Evolutionary conservation across 2,888 invertebrate species (phyloP).

Genomic region (Torymus aiolomorphi): DNA sequence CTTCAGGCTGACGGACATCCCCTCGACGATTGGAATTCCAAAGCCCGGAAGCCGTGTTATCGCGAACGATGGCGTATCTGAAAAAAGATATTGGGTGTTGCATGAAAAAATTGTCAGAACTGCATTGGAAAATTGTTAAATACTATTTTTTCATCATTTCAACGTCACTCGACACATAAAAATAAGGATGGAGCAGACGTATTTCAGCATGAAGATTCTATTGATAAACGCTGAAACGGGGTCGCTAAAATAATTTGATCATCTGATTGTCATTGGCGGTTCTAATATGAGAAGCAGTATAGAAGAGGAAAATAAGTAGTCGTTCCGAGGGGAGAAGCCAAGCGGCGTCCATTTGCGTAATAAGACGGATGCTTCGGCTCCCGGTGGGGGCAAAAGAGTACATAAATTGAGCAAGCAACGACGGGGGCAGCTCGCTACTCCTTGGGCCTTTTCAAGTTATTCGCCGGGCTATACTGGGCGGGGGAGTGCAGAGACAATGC

Average conservation of each 20-base stretch:
- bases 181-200: no score
- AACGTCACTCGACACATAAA: no score
- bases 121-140: no score
- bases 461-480: constrained; percentile 69
- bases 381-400: neutral
- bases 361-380: neutral
- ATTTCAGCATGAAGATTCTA: no score
- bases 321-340: no score
- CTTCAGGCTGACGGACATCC: constrained; percentile 91
- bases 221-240: no score
- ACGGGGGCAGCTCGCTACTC: constrained; percentile 7
- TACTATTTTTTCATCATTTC: no score
- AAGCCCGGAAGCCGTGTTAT: constrained; percentile 95
- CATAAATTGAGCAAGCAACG: constrained; percentile 6
- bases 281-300: no score
- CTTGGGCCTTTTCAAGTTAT: constrained; percentile 67
- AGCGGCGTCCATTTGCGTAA: constrained; percentile 22
- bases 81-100: neutral
- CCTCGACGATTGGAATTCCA: constrained; percentile 91
- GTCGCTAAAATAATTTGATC: no score
- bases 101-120: no score
- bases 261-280: no score
- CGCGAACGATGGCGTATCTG: constrained; percentile 94
- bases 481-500: constrained; percentile 74
- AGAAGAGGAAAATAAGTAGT: no score